Evolutionary conservation across 2,797 vertebrate genomes (phyloP).

Genomic region (Sphenodon punctatus): DNA sequence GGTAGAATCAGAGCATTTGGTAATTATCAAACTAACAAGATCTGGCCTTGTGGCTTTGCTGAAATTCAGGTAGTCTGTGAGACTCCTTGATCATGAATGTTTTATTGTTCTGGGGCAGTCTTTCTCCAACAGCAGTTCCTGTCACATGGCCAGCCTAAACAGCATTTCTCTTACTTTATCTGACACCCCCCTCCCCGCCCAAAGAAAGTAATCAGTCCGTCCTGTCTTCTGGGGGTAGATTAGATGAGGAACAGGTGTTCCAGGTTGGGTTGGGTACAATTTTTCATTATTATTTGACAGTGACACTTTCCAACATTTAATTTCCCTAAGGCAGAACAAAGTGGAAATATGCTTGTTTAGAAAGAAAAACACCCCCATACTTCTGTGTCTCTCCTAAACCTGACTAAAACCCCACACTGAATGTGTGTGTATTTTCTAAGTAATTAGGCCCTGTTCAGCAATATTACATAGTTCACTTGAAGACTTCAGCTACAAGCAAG

Average conservation of each 20-base stretch:
- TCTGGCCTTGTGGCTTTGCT: too few relatives aligned
- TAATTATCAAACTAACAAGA: too few relatives aligned
- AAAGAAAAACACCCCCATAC: neutral
- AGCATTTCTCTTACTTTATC: neutral
- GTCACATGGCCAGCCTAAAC: neutral
- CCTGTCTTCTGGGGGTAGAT: neutral
- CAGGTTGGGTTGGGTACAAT: neutral
- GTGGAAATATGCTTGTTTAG: neutral
- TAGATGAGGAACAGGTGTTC: neutral
- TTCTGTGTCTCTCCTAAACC: neutral
- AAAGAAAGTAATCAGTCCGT: neutral
- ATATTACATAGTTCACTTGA: conserved; percentile 44
- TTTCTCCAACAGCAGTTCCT: neutral
- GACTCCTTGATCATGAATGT: too few relatives aligned
- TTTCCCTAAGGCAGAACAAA: neutral
- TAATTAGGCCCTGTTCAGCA: too few relatives aligned
- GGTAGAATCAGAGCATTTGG: too few relatives aligned
- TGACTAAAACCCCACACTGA: neutral
- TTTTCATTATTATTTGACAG: neutral
- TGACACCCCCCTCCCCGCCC: neutral
- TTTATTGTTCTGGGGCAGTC: too few relatives aligned
- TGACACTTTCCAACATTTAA: neutral
- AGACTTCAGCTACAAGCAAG: conserved; percentile 54
- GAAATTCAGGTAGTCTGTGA: too few relatives aligned
- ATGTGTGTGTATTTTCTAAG: neutral